These are phyloP conservation scores for Tragelaphus oryx DNA, from an alignment of 2,797 vertebrate species.

Conservation along the genomic window DNA sequence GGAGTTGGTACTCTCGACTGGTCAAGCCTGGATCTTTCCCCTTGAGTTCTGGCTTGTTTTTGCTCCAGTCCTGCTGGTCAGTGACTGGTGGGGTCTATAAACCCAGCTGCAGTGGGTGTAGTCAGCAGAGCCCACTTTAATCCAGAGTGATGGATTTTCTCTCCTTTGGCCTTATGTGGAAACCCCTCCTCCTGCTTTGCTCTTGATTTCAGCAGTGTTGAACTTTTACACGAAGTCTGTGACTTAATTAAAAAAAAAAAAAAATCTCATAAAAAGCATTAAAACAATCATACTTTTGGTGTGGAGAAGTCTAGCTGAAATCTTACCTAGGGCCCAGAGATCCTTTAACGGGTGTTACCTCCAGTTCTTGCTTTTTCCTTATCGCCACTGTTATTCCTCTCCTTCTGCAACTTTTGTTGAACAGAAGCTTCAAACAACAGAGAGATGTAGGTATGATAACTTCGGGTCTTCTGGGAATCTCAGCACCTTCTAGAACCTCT, in stretches of 20 bases:
- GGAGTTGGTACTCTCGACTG: neutral
- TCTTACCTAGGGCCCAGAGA: neutral
- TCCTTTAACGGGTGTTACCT: neutral
- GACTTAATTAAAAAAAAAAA: neutral
- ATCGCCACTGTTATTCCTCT: neutral
- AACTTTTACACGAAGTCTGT: neutral
- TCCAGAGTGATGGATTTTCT: neutral
- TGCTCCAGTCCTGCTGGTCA: neutral
- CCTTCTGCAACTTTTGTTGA: conserved; percentile 4
- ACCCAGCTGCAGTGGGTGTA: neutral
- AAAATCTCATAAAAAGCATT: neutral
- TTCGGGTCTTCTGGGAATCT: neutral
- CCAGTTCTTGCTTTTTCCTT: neutral
- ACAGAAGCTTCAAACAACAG: neutral
- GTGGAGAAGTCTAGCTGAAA: neutral
- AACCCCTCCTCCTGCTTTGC: neutral
- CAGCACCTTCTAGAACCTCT: neutral
- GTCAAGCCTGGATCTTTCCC: neutral
- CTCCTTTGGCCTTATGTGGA: neutral
- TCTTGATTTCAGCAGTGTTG: neutral
- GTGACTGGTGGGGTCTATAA: neutral
- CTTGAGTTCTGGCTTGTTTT: neutral
- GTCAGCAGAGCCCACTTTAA: neutral
- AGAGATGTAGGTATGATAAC: neutral
- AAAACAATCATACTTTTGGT: neutral